These are phyloP conservation scores for Adelosebastes latens DNA, from an alignment of 2,797 vertebrate genomes.

Conservation along the genomic window DNA sequence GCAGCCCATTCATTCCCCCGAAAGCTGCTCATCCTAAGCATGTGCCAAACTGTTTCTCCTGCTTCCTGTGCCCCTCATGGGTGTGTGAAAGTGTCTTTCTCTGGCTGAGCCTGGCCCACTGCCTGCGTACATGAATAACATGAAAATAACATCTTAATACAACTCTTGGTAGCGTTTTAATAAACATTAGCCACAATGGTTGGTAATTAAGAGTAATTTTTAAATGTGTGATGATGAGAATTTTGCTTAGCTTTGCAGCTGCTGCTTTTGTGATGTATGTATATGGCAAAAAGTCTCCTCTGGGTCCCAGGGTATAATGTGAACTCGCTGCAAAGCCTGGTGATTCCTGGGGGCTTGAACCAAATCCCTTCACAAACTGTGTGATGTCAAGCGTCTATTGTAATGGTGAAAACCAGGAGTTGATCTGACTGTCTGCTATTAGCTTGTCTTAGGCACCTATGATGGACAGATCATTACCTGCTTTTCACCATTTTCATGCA, in stretches of 20 bases:
- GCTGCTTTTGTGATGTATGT: background rate
- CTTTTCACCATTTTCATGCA: conserved; percentile 2
- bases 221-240: background rate
- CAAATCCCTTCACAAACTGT: conserved; percentile 49
- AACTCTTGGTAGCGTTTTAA: background rate
- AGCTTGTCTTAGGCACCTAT: background rate
- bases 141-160: background rate
- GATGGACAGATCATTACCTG: background rate
- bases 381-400: conserved; percentile 4
- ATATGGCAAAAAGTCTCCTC: background rate
- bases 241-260: background rate
- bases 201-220: background rate
- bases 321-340: background rate
- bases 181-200: background rate
- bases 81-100: conserved; percentile 42
- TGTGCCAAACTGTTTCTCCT: conserved; percentile 18
- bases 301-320: background rate
- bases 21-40: conserved; percentile 33
- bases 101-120: conserved; percentile 70
- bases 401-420: background rate
- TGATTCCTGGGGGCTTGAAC: conserved; percentile 57
- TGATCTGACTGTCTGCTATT: conserved; percentile 5
- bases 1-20: background rate
- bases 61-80: conserved; percentile 40
- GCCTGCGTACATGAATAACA: conserved; percentile 42